These are phyloP conservation scores for Cirrhinus molitorella DNA, from an alignment of 2,797 vertebrate genomes.

Conservation along the genomic window DNA sequence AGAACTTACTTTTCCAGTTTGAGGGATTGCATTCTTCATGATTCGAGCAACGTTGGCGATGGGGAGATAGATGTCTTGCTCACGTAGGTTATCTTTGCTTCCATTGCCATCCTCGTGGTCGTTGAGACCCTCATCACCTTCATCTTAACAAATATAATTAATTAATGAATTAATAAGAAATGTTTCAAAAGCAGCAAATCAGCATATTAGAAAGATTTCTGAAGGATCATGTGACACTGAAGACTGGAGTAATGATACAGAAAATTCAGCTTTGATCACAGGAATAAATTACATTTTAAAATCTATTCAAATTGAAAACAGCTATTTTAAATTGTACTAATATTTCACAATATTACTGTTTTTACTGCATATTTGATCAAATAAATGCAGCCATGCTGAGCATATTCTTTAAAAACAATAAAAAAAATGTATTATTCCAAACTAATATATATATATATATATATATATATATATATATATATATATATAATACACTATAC, in stretches of 20 bases:
- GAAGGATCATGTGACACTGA: neutral
- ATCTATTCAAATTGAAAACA: neutral
- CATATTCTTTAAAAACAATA: no score
- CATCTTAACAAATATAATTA: conserved; percentile 80
- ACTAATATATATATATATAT: no score
- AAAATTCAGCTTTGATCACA: neutral
- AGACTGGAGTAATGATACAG: neutral
- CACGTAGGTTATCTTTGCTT: conserved; percentile 95
- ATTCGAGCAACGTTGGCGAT: conserved; percentile 98
- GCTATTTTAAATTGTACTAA: neutral
- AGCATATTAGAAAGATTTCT: neutral
- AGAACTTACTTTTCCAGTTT: conserved; percentile 91
- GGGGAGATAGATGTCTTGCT: conserved; percentile 98
- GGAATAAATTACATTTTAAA: neutral
- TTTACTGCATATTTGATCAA: neutral
- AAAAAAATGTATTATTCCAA: no score
- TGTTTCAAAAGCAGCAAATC: neutral
- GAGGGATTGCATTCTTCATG: conserved; percentile 98
- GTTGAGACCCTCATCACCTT: conserved; percentile 92
- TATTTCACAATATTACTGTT: neutral
- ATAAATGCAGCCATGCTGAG: neutral
- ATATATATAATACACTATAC: no score
- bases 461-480: no score
- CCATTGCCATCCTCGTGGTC: conserved; percentile 94
- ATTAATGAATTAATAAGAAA: neutral